Conservation (phyloP, 2,888 invertebrate species). For the Ametastegia equiseti region DNA sequence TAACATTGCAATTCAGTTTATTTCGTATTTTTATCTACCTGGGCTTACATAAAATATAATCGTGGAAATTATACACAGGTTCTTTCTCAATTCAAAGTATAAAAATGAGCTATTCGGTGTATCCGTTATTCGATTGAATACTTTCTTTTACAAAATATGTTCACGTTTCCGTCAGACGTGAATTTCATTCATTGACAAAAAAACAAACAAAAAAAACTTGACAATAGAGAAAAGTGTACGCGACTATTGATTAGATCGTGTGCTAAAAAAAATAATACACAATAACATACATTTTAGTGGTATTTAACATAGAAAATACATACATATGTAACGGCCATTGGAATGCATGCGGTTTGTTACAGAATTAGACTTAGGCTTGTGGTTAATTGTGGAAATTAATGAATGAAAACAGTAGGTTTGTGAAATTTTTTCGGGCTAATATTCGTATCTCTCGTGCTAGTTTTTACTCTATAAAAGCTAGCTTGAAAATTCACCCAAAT, state of each 20-base stretch:
- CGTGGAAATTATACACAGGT: not conserved
- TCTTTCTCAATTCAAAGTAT: not conserved
- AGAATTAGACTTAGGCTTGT: constrained; percentile 36
- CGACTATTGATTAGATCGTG: not conserved
- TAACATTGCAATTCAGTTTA: not conserved
- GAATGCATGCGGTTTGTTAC: constrained; percentile 44
- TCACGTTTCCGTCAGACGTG: not conserved
- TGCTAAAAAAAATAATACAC: not conserved
- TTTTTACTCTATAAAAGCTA: not conserved
- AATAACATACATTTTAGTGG: constrained; percentile 10
- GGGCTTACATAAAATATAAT: not conserved
- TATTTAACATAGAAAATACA: constrained; percentile 23
- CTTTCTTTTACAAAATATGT: not conserved
- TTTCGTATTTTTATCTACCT: constrained; percentile 1
- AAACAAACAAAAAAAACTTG: not conserved
- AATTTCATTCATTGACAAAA: not conserved
- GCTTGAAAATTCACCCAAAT: not conserved
- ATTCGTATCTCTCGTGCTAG: constrained; percentile 23
- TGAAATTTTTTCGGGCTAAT: constrained; percentile 21
- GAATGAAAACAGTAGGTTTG: constrained; percentile 13
- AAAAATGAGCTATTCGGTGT: not conserved
- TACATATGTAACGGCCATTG: constrained; percentile 25
- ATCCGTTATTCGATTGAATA: not conserved
- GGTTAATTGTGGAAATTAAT: constrained; percentile 30
- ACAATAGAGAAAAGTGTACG: not conserved